phyloP scores from a whole-genome alignment of 2,888 invertebrate genomes.

The Pristionchus entomophagus region DNA sequence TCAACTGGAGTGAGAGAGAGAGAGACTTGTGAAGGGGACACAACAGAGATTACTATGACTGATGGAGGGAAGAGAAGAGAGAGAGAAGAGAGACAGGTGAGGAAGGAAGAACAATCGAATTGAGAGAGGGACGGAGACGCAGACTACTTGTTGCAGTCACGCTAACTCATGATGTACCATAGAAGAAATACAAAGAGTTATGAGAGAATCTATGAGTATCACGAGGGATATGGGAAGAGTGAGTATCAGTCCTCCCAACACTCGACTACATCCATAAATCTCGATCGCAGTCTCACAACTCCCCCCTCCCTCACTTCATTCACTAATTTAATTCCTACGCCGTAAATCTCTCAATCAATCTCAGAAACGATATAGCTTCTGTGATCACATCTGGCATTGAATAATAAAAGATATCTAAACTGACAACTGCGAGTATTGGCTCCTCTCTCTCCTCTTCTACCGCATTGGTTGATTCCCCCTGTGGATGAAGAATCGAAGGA shows the following conservation, averaged over 20 bases:
- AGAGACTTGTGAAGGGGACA: background rate
- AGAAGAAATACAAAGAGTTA: no score
- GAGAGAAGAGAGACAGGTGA: background rate
- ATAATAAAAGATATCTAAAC: background rate
- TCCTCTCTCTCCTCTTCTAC: conserved; percentile 11
- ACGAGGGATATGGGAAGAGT: no score
- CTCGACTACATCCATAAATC: conserved; percentile 24
- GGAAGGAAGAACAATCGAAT: background rate
- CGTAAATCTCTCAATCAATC: no score
- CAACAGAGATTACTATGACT: conserved; percentile 27
- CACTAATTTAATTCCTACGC: conserved; percentile 14
- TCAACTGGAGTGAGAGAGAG: no score
- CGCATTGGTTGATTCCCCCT: conserved; percentile 38
- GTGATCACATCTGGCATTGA: no score
- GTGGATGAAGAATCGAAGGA: conserved; percentile 42
- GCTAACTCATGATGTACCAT: no score
- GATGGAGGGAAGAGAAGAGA: no score
- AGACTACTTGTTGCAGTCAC: no score
- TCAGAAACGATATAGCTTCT: no score
- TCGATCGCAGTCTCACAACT: background rate
- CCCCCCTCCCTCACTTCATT: background rate
- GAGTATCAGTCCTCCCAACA: background rate
- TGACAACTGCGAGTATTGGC: conserved; percentile 5
- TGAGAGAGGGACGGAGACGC: no score
- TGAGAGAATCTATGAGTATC: no score